Percentiles rank a stretch among this genome's conserved stretches.
Evolutionary conservation across 2,113 vertebrate species (phyloP).

Genomic region (Corydoras maculifer): DNA sequence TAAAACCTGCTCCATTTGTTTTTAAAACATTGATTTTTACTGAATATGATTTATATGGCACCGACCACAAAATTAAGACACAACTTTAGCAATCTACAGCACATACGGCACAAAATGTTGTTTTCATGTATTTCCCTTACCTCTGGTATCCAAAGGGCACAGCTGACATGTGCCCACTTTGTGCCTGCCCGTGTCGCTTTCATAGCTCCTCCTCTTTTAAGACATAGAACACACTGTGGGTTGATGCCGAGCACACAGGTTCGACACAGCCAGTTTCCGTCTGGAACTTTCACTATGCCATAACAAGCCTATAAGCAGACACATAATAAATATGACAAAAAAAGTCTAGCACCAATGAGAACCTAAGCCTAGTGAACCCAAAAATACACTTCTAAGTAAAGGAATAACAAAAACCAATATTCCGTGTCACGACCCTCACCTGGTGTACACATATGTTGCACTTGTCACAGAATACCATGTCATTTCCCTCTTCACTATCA

Average conservation of each 20-base stretch:
- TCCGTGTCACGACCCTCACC: conserved; percentile 59
- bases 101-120: too few relatives aligned
- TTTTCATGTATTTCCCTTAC: conserved; percentile 52
- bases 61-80: too few relatives aligned
- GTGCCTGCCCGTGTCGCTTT: conserved; percentile 89
- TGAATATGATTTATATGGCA: too few relatives aligned
- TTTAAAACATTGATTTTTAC: too few relatives aligned
- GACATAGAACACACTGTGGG: conserved; percentile 91
- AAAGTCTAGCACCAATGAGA: too few relatives aligned
- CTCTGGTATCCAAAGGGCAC: conserved; percentile 98
- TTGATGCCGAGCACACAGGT: conserved; percentile 87
- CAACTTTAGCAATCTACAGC: too few relatives aligned
- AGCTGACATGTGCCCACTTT: conserved; percentile 97
- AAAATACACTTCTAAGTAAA: too few relatives aligned
- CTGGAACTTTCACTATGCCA: conserved; percentile 91
- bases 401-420: background rate
- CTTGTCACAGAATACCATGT: conserved; percentile 99
- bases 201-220: conserved; percentile 94
- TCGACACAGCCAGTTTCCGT: conserved; percentile 96
- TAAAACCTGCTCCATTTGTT: too few relatives aligned
- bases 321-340: background rate
- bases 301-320: conserved; percentile 81
- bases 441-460: conserved; percentile 98
- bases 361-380: too few relatives aligned
- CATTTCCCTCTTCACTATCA: conserved; percentile 94